phyloP scores from a whole-genome alignment of 1,140 invertebrate species.

The Aphaenogaster ashmeadi region DNA sequence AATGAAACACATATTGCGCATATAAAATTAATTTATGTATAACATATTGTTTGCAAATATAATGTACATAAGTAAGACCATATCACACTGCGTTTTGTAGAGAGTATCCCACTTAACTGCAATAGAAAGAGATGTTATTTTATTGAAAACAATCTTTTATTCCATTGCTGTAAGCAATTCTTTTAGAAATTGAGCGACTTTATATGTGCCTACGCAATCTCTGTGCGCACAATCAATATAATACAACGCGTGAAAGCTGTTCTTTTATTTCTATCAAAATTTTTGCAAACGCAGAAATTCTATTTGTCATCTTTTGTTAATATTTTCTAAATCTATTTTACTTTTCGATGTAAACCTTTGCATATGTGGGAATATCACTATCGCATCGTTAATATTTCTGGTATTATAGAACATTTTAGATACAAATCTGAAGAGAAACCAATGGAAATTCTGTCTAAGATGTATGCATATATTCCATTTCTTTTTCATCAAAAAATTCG shows the following conservation, averaged over 20 bases:
- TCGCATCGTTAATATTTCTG: background rate
- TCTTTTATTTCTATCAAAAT: background rate
- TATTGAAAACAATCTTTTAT: background rate
- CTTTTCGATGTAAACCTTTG: background rate
- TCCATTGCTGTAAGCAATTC: background rate
- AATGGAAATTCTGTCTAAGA: background rate
- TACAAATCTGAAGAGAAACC: background rate
- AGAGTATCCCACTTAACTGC: background rate
- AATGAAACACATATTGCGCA: background rate
- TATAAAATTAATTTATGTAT: background rate
- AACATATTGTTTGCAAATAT: background rate
- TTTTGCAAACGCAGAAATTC: background rate
- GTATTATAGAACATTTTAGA: background rate
- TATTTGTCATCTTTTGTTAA: background rate
- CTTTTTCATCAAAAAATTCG: slow-evolving; percentile 2
- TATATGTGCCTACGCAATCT: background rate
- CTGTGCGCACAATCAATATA: background rate
- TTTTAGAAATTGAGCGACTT: background rate
- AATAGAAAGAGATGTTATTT: slow-evolving; percentile 10
- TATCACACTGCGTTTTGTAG: background rate
- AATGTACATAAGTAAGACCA: background rate
- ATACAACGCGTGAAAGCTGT: background rate
- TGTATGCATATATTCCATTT: background rate
- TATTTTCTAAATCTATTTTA: slow-evolving; percentile 23
- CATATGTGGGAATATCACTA: background rate